These are phyloP conservation scores for Paramormyrops kingsleyae DNA, from an alignment of 2,113 vertebrate species.

Conservation along the genomic window DNA sequence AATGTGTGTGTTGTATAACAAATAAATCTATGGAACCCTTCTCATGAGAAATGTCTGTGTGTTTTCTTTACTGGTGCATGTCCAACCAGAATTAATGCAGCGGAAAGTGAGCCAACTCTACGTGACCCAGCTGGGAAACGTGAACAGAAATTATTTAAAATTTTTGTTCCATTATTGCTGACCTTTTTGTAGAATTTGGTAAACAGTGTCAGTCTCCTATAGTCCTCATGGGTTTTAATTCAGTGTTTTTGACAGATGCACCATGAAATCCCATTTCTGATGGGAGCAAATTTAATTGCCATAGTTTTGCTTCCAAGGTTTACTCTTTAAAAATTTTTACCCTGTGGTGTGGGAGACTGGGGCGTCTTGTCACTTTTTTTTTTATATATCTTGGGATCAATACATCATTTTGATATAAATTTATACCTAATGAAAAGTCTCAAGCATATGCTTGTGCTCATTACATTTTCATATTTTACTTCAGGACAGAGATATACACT, in stretches of 20 bases:
- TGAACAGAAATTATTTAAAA: neutral
- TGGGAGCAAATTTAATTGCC: neutral
- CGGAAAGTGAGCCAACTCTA: neutral
- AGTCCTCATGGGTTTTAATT: neutral
- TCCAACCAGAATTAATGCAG: neutral
- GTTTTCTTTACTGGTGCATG: neutral
- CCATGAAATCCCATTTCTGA: neutral
- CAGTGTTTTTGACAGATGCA: neutral
- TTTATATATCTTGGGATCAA: neutral
- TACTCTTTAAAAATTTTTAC: neutral
- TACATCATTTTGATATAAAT: neutral
- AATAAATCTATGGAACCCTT: conserved; percentile 11
- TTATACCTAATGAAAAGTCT: neutral
- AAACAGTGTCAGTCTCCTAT: neutral
- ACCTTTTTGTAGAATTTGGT: neutral
- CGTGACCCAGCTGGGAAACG: neutral
- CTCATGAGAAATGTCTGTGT: neutral
- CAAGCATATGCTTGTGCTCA: neutral
- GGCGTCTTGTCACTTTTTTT: neutral
- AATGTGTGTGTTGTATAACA: conserved; percentile 2
- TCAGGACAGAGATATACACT: neutral
- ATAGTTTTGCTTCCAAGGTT: neutral
- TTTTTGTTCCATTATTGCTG: neutral
- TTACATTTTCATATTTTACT: neutral
- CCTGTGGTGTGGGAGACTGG: neutral